phyloP scores from a whole-genome alignment of 2,113 vertebrate genomes.

The Tachysurus vachellii region DNA sequence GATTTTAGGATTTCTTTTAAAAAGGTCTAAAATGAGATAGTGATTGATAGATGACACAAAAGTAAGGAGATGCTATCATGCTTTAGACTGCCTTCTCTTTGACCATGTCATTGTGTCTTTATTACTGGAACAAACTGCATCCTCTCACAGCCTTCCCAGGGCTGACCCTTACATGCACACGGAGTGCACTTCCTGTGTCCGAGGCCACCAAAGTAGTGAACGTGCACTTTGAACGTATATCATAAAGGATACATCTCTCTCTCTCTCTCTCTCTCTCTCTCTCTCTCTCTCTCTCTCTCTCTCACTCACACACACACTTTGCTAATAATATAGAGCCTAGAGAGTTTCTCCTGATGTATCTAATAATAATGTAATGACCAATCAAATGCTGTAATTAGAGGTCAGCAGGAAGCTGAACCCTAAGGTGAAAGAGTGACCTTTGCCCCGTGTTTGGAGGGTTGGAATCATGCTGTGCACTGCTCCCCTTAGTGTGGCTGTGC shows the following conservation, averaged over 20 bases:
- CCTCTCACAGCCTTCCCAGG: background rate
- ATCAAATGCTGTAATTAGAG: constrained; percentile 38
- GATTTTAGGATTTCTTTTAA: background rate
- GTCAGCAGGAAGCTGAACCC: constrained; percentile 47
- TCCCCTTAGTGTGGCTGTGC: constrained; percentile 25
- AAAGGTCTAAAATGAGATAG: constrained; percentile 1
- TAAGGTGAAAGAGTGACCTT: constrained; percentile 49
- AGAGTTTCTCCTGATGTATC: constrained; percentile 32
- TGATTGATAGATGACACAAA: background rate
- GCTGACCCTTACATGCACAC: constrained; percentile 4
- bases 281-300: constrained; percentile 12
- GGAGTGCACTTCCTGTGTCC: constrained; percentile 55
- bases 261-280: background rate
- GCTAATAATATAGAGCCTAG: background rate
- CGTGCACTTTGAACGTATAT: constrained; percentile 61
- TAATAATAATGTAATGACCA: constrained; percentile 51
- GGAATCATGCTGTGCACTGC: constrained; percentile 31
- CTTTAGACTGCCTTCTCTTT: constrained; percentile 1
- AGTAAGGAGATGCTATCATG: background rate
- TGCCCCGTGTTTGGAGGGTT: constrained; percentile 39
- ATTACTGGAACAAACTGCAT: constrained; percentile 24
- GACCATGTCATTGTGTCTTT: constrained; percentile 23
- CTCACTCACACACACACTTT: background rate
- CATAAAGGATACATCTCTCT: background rate
- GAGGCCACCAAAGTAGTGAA: constrained; percentile 61